A percentile compares a stretch with the other conserved stretches of the same genome.
Conservation (phyloP, 2,888 invertebrate genomes). For the Nomada ferruginata region DNA sequence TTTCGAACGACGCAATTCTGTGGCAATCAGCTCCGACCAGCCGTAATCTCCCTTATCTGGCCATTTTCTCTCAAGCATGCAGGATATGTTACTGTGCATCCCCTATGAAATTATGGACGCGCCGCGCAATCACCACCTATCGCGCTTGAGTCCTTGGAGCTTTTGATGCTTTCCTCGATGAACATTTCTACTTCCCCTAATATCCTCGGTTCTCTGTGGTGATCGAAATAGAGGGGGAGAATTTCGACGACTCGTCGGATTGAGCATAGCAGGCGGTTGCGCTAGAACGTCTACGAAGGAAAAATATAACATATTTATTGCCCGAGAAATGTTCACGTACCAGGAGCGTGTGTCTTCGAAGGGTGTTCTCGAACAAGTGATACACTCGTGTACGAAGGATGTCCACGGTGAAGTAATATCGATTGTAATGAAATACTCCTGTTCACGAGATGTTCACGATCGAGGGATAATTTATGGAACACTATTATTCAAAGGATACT, state of each 20-base stretch:
- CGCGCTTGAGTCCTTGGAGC: slow-evolving; percentile 19
- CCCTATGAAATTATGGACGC: slow-evolving; percentile 29
- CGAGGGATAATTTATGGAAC: neutral
- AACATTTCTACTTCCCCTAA: slow-evolving; percentile 12
- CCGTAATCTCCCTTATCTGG: slow-evolving; percentile 21
- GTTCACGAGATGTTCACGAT: neutral
- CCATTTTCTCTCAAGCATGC: slow-evolving; percentile 11
- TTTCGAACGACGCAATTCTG: neutral
- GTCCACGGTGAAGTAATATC: neutral
- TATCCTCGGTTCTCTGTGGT: slow-evolving; percentile 30
- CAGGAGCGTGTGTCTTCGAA: neutral
- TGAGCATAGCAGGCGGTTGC: neutral
- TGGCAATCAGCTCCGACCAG: slow-evolving; percentile 7
- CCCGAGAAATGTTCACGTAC: neutral
- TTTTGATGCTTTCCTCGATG: slow-evolving; percentile 29
- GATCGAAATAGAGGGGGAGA: slow-evolving; percentile 17
- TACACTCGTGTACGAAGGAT: neutral
- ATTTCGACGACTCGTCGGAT: slow-evolving; percentile 47
- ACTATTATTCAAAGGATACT: too few relatives aligned
- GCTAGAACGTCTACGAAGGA: slow-evolving; percentile 21
- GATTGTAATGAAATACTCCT: neutral
- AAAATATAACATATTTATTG: neutral
- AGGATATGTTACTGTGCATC: slow-evolving; percentile 13
- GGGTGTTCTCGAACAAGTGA: neutral
- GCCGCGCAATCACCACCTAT: slow-evolving; percentile 6